These are phyloP conservation scores for Alosa sapidissima DNA, from an alignment of 2,797 vertebrate genomes.

Conservation along the genomic window DNA sequence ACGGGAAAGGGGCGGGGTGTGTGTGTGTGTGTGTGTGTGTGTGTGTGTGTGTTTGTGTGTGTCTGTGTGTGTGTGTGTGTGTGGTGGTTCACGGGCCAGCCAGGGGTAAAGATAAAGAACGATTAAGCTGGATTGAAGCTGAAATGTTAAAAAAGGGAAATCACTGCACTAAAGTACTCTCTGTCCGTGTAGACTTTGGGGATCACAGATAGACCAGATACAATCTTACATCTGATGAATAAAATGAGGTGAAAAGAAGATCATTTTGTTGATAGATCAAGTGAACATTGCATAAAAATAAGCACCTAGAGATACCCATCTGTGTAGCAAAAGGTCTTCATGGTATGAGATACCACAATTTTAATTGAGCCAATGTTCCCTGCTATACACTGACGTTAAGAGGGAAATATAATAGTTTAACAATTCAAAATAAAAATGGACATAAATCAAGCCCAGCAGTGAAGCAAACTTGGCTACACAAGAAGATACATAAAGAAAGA, in stretches of 20 bases:
- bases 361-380: neutral
- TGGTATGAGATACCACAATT: neutral
- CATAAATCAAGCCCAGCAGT: neutral
- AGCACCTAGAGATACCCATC: neutral
- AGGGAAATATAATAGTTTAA: neutral
- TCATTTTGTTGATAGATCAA: neutral
- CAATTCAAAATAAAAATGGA: neutral
- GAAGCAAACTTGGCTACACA: neutral
- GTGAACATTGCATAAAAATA: neutral
- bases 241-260: neutral
- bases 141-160: constrained; percentile 5
- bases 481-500: neutral
- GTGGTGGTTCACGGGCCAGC: neutral
- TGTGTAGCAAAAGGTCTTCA: neutral
- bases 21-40: neutral
- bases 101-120: neutral
- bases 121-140: constrained; percentile 13
- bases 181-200: neutral
- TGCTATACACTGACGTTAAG: neutral
- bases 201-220: neutral
- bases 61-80: neutral
- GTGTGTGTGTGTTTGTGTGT: neutral
- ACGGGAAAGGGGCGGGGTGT: neutral
- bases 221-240: neutral
- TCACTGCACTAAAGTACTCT: neutral